These are phyloP conservation scores for Sarcophaga rosellei DNA, from an alignment of 2,888 invertebrate genomes.

Conservation along the genomic window DNA sequence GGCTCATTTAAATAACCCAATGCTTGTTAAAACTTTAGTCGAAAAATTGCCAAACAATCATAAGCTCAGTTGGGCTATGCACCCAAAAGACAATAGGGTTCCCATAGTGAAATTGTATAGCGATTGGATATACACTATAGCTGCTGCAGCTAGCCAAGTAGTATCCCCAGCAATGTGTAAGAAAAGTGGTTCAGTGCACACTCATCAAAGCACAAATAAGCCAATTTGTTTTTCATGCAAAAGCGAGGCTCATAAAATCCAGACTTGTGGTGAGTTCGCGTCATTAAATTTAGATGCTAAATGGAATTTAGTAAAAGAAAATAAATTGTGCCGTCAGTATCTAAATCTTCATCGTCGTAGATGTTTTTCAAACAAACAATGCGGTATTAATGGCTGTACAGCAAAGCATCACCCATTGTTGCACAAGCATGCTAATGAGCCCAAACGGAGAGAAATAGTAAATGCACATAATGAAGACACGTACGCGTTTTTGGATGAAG, in stretches of 20 bases:
- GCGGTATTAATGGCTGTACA: constrained; percentile 21
- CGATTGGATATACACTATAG: constrained; percentile 48
- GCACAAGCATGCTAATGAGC: constrained; percentile 1
- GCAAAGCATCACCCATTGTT: constrained; percentile 53
- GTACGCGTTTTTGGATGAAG: constrained; percentile 44
- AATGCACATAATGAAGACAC: constrained; percentile 27
- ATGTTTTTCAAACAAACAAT: constrained; percentile 27
- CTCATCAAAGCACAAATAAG: constrained; percentile 28
- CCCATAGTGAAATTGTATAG: constrained; percentile 48
- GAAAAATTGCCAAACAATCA: constrained; percentile 53
- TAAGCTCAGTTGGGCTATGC: constrained; percentile 61
- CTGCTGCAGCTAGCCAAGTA: constrained; percentile 54
- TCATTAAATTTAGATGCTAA: constrained; percentile 32
- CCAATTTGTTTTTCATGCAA: constrained; percentile 26
- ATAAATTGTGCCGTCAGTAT: constrained; percentile 39
- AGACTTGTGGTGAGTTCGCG: constrained; percentile 35
- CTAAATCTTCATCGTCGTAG: constrained; percentile 44
- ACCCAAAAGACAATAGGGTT: constrained; percentile 27
- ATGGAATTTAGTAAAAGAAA: constrained; percentile 39
- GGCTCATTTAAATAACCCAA: constrained; percentile 31
- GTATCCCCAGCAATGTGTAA: constrained; percentile 38
- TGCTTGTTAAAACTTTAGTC: constrained; percentile 45
- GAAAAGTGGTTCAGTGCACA: constrained; percentile 35
- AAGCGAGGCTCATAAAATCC: constrained; percentile 36
- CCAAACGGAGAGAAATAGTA: background rate